Percentiles rank a stretch among this genome's conserved stretches.
Conservation (phyloP, 2,113 vertebrate species). For the Malaclemys terrapin region DNA sequence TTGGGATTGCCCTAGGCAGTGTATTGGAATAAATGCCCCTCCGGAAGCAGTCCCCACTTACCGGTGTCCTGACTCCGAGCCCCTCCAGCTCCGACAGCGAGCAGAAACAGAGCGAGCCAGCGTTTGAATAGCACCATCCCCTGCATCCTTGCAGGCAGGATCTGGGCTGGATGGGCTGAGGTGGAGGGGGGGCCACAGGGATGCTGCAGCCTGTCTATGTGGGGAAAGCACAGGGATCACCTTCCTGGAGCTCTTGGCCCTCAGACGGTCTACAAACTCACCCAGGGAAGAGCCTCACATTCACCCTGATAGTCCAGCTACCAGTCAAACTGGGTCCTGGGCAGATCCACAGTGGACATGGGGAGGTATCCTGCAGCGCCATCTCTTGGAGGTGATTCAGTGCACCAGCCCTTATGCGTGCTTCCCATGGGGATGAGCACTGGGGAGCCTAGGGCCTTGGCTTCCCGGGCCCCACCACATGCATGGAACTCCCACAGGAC, state of each 20-base stretch:
- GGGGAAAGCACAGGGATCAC: background rate
- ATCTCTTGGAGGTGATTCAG: no score
- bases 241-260: background rate
- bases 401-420: background rate
- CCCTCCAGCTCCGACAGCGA: rapidly evolving
- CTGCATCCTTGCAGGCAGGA: background rate
- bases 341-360: background rate
- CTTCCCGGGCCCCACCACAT: background rate
- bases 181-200: rapidly evolving
- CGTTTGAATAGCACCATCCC: background rate
- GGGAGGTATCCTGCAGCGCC: background rate
- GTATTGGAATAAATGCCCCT: background rate
- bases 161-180: rapidly evolving
- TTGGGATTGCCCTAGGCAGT: background rate
- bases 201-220: background rate
- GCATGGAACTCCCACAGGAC: background rate
- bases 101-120: background rate
- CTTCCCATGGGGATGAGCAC: background rate
- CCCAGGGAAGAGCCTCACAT: background rate
- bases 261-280: background rate
- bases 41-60: background rate
- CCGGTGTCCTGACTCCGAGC: background rate
- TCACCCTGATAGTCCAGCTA: background rate
- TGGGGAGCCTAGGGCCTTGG: background rate
- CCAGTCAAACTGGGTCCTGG: background rate